Evolutionary conservation across 2,113 vertebrate genomes (phyloP).

Genomic region (Thermophis baileyi): DNA sequence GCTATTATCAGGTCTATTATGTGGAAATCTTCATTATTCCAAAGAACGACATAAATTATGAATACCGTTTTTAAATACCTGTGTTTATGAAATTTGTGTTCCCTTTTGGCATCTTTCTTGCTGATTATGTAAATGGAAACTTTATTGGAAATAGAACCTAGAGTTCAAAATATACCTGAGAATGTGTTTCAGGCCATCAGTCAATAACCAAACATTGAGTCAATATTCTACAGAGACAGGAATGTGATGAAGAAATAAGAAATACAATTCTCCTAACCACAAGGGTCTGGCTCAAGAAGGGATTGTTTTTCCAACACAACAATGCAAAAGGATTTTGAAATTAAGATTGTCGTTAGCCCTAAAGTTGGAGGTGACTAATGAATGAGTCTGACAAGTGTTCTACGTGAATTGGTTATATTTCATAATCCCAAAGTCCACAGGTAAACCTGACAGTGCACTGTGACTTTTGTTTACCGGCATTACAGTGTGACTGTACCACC

Average conservation of each 20-base stretch:
- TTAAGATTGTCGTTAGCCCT: fast-evolving
- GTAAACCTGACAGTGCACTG: fast-evolving
- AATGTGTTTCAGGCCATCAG: background rate
- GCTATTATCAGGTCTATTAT: background rate
- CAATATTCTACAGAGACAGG: background rate
- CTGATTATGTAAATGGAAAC: background rate
- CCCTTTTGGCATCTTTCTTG: background rate
- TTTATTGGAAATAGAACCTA: background rate
- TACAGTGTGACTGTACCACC: background rate
- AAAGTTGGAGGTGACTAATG: background rate
- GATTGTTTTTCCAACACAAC: background rate
- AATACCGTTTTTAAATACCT: background rate
- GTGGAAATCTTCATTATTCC: background rate
- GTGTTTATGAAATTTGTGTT: background rate
- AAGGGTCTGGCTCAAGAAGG: background rate
- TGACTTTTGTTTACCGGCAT: background rate
- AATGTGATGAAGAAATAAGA: background rate
- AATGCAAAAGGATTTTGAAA: background rate
- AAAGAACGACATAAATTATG: background rate
- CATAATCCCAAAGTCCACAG: background rate
- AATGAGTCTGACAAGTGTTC: background rate
- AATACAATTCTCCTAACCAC: background rate
- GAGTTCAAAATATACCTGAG: background rate
- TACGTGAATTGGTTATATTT: background rate
- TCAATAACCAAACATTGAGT: background rate